Evolutionary conservation across 2,888 invertebrate genomes (phyloP), one percentile per base, ranked within the genome.

Genomic region (Pristionchus fissidentatus): DNA sequence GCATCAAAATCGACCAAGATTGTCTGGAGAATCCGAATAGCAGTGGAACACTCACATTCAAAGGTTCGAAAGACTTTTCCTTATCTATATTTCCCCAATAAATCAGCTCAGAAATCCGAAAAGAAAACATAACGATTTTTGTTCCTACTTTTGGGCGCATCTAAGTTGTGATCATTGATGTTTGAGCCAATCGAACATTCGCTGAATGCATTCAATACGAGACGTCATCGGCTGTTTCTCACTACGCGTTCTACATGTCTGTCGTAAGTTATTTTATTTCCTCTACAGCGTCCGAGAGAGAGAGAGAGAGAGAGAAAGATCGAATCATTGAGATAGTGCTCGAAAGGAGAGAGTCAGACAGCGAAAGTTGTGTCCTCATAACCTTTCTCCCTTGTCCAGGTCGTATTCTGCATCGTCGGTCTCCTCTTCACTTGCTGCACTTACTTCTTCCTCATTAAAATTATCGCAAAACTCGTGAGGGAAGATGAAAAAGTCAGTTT

Each of bases 331-430:
- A n/a, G n/a, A n/a, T n/a, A n/a, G n/a, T n/a, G n/a, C n/a, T n/a
- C n/a, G n/a, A n/a, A n/a, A n/a, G n/a, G n/a, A n/a, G n/a, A n/a
- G n/a, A n/a, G n/a, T n/a, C n/a, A n/a, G n/a, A n/a, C n/a, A n/a
- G n/a, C n/a, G n/a, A n/a, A n/a, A n/a, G n/a, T n/a, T n/a, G n/a
- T n/a, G n/a, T n/a, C n/a, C n/a, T n/a, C n/a, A n/a, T n/a, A n/a
- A n/a, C n/a, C n/a, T n/a, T n/a, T n/a, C n/a, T 15, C 13, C 19
- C 49, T 49, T 49, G 19, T 49, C 49, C 52, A 77, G 77, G 80
- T 88, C 80, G 83, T 85, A 7, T 90, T 90, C 81, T 90, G 89
- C 84, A 43, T 87, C 22, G 62, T 86, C 41, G 89, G 89, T 70
- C 85, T 90, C 10, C 85, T 85, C 32, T 84, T 88, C 43, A 89